These are phyloP conservation scores for Cephus sareptanus DNA, from an alignment of 2,888 invertebrate genomes.

Conservation along the genomic window DNA sequence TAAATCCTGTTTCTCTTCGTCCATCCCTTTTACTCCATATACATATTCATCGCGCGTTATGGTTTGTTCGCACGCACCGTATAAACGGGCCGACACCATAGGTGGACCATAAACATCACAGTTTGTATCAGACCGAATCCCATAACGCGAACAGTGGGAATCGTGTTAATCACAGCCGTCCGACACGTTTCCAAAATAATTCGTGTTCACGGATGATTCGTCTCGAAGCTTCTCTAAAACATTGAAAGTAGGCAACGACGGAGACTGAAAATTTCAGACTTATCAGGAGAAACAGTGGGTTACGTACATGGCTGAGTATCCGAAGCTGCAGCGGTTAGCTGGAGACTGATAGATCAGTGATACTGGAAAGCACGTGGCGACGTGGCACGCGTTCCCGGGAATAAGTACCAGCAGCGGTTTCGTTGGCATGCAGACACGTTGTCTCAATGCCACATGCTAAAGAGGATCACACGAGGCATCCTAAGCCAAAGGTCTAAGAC, in stretches of 20 bases:
- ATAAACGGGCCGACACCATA: slow-evolving; percentile 3
- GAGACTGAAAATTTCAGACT: not conserved
- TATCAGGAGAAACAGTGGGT: not conserved
- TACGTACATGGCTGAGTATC: not conserved
- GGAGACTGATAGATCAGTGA: not conserved
- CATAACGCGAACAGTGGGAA: not conserved
- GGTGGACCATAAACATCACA: slow-evolving; percentile 11
- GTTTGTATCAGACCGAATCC: not conserved
- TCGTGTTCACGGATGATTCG: not conserved
- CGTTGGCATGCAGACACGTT: slow-evolving; percentile 33
- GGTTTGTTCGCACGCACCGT: slow-evolving; percentile 38
- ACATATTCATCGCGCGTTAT: slow-evolving; percentile 35
- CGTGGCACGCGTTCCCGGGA: slow-evolving; percentile 5
- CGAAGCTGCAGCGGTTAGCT: not conserved
- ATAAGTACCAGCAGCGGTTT: slow-evolving; percentile 14
- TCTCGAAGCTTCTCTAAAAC: not conserved
- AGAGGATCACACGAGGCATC: slow-evolving; percentile 26
- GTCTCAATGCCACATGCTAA: slow-evolving; percentile 39
- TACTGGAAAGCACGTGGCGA: not conserved
- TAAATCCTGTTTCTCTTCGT: not conserved
- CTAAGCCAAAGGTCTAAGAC: not conserved
- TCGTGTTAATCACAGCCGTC: not conserved
- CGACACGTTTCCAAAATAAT: not conserved
- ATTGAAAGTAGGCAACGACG: too few relatives aligned
- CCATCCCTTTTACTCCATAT: not conserved